Conservation (phyloP, 2,797 vertebrate species). For the Arctocebus calabarensis region DNA sequence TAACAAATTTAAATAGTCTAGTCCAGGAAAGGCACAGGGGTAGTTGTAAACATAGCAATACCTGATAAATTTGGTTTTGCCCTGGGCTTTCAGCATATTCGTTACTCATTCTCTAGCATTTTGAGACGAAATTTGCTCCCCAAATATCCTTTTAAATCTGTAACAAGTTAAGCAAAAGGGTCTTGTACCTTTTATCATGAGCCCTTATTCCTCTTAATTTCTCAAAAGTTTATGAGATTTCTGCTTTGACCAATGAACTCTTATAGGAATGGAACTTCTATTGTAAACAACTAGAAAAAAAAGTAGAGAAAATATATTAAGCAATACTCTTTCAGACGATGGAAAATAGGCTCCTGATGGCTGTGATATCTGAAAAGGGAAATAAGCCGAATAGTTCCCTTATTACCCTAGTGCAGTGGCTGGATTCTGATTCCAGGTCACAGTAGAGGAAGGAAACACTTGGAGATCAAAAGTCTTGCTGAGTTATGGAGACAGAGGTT, state of each 20-base stretch:
- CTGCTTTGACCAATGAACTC: background rate
- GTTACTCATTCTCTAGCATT: background rate
- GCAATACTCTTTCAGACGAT: background rate
- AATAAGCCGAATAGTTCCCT: background rate
- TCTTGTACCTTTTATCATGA: background rate
- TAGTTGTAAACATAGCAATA: background rate
- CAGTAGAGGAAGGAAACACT: background rate
- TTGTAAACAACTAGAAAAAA: background rate
- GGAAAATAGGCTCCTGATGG: background rate
- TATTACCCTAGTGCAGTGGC: background rate
- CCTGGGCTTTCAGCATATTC: background rate
- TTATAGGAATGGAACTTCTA: background rate
- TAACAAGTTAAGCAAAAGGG: background rate
- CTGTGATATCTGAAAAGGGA: background rate
- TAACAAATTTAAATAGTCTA: background rate
- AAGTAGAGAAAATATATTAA: background rate
- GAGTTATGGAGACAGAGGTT: background rate
- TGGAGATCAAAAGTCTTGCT: background rate
- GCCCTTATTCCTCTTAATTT: background rate
- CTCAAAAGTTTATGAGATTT: background rate
- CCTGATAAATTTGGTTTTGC: background rate
- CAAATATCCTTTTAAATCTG: background rate
- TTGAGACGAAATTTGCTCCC: background rate
- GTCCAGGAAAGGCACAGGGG: background rate
- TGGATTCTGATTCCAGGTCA: background rate